Conservation (phyloP, 2,797 vertebrate species). For the Clamator glandarius region DNA sequence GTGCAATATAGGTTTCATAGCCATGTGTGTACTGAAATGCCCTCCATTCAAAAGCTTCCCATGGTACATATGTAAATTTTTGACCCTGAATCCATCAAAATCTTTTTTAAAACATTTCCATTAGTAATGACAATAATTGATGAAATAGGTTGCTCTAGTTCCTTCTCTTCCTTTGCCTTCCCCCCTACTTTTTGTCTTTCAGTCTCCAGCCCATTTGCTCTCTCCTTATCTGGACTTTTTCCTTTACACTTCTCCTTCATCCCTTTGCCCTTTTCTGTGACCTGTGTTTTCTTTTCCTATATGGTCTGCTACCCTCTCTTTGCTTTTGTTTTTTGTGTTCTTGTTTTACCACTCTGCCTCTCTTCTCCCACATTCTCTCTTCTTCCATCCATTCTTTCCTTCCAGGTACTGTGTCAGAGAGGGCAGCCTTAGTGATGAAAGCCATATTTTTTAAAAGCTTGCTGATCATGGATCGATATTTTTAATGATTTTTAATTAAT, state of each 20-base stretch:
- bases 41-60: neutral
- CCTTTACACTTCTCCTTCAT: neutral
- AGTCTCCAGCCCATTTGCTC: neutral
- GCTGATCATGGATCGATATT: neutral
- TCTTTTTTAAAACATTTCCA: neutral
- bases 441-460: neutral
- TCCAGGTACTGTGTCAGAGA: neutral
- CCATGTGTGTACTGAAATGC: neutral
- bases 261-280: neutral
- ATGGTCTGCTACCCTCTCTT: neutral
- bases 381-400: neutral
- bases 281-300: neutral
- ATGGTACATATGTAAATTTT: conserved; percentile 14
- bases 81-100: neutral
- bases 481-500: neutral
- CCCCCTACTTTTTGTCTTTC: neutral
- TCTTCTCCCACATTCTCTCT: neutral
- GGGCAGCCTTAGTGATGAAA: neutral
- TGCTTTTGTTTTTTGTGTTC: neutral
- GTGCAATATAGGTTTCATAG: neutral
- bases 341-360: neutral
- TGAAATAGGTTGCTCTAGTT: neutral
- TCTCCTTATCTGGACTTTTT: neutral
- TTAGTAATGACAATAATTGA: neutral
- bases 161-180: neutral